A percentile compares a stretch with the other conserved stretches of the same genome.
Conservation (phyloP, 2,113 vertebrate genomes). For the Coptodon rendalli region DNA sequence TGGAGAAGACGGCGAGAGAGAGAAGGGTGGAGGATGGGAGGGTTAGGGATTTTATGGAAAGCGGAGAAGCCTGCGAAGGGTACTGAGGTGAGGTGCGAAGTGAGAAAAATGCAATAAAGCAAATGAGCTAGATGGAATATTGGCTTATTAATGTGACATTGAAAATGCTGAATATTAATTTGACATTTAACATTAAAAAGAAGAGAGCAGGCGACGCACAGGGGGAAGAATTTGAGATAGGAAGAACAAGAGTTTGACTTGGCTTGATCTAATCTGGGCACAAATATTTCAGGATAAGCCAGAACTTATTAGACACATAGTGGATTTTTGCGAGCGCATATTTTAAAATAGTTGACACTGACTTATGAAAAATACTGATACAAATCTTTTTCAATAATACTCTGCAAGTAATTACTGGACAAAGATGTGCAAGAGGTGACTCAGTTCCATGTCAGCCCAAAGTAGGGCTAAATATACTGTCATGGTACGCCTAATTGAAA, state of each 20-base stretch:
- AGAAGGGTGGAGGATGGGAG: background rate
- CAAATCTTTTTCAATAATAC: background rate
- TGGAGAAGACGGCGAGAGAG: constrained; percentile 40
- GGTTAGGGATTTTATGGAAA: background rate
- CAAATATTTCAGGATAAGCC: background rate
- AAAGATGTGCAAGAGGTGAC: background rate
- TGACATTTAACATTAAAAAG: background rate
- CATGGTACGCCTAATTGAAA: background rate
- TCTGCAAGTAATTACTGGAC: background rate
- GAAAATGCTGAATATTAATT: background rate
- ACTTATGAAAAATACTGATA: background rate
- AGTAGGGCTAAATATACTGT: background rate
- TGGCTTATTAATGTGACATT: background rate
- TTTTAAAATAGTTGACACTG: background rate
- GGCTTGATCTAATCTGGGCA: background rate
- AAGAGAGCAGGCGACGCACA: background rate
- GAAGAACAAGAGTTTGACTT: background rate
- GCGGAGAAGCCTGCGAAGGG: background rate
- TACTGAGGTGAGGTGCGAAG: background rate
- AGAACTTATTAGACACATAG: background rate
- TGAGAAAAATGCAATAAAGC: background rate
- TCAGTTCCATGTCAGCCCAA: background rate
- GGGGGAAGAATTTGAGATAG: background rate
- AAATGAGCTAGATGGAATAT: background rate
- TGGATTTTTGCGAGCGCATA: background rate